These are phyloP conservation scores for Patella caerulea DNA, from an alignment of 2,888 invertebrate species.

Conservation along the genomic window DNA sequence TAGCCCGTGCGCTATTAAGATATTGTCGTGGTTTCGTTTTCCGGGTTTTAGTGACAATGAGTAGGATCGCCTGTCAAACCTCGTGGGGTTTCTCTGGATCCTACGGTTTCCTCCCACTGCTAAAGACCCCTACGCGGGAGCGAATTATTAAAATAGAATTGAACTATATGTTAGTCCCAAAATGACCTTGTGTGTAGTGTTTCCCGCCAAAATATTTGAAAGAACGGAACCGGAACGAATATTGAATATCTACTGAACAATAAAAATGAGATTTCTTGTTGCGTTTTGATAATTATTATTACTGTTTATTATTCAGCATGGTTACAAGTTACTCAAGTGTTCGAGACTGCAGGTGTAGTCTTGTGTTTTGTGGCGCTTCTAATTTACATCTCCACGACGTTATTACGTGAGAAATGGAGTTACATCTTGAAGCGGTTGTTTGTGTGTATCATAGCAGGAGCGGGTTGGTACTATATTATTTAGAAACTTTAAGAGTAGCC, in stretches of 20 bases:
- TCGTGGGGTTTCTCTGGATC: too few relatives aligned
- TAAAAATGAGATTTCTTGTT: not conserved
- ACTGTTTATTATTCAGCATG: slow-evolving; percentile 29
- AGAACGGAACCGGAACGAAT: too few relatives aligned
- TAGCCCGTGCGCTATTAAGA: too few relatives aligned
- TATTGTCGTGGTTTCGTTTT: too few relatives aligned
- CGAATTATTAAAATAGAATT: too few relatives aligned
- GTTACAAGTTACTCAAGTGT: slow-evolving; percentile 35
- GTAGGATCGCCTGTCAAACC: too few relatives aligned
- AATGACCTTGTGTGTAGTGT: not conserved
- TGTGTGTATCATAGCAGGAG: slow-evolving; percentile 25
- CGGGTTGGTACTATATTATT: slow-evolving; percentile 13
- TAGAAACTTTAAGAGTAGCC: too few relatives aligned
- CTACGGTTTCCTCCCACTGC: too few relatives aligned
- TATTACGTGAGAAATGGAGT: slow-evolving; percentile 19
- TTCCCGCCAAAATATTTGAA: not conserved
- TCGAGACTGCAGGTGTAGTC: slow-evolving; percentile 27
- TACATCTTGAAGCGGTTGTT: slow-evolving; percentile 26
- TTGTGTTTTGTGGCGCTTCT: slow-evolving; percentile 17
- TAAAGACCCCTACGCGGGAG: too few relatives aligned
- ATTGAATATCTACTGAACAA: too few relatives aligned
- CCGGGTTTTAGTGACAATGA: too few relatives aligned
- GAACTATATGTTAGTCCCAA: too few relatives aligned
- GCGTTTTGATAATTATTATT: not conserved
- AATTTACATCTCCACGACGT: slow-evolving; percentile 13